Evolutionary conservation across 2,888 invertebrate species (phyloP).

Genomic region (Tenodera sinensis): DNA sequence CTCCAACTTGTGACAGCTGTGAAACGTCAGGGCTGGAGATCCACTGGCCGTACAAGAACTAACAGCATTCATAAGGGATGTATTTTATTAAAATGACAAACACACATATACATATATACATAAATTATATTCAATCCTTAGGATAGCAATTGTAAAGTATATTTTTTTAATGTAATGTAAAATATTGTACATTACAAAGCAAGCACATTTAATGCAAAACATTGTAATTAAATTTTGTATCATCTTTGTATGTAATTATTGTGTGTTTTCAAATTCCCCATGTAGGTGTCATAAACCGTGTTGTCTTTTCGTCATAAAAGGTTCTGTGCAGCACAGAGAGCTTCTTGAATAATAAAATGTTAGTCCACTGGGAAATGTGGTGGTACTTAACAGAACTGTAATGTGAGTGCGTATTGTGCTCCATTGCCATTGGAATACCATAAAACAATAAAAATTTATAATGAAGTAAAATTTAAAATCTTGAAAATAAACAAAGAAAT

Average conservation of each 20-base stretch:
- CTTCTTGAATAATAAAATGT: not conserved
- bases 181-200: not conserved
- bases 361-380: not conserved
- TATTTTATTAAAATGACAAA: not conserved
- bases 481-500: too few species aligned
- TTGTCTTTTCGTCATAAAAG: not conserved
- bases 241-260: not conserved
- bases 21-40: too few species aligned
- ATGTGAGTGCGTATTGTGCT: too few species aligned
- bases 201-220: not conserved
- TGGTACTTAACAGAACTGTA: not conserved
- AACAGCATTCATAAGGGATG: too few species aligned
- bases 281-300: not conserved
- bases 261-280: not conserved
- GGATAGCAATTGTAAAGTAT: not conserved
- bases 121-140: not conserved
- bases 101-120: too few species aligned
- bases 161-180: not conserved
- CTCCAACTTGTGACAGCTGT: too few species aligned
- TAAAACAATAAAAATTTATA: too few species aligned
- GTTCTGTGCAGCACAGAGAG: not conserved
- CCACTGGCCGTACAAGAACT: too few species aligned
- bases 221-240: not conserved
- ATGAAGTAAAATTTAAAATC: too few species aligned
- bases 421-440: too few species aligned